Conservation (phyloP, 2,113 vertebrate genomes). For the Crotalus tigris region DNA sequence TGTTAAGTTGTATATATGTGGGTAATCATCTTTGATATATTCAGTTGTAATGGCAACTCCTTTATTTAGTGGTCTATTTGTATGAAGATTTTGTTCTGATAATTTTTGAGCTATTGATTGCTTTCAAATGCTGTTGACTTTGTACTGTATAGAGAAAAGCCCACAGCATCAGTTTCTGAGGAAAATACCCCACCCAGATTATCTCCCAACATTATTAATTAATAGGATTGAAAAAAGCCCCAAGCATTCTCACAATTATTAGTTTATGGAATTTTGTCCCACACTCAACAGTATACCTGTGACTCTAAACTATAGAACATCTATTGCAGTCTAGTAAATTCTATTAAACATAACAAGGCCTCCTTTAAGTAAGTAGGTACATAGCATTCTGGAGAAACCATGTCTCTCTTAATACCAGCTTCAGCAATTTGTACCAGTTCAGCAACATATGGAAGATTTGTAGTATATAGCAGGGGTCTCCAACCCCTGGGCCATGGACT, state of each 20-base stretch:
- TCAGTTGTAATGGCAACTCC: background rate
- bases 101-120: background rate
- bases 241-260: background rate
- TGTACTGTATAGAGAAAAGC: background rate
- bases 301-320: background rate
- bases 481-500: too few relatives aligned
- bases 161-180: background rate
- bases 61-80: background rate
- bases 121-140: background rate
- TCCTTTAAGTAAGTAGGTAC: background rate
- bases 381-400: background rate
- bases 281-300: background rate
- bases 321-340: background rate
- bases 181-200: background rate
- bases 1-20: background rate
- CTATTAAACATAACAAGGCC: background rate
- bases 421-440: background rate
- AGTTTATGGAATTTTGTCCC: background rate
- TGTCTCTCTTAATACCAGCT: background rate
- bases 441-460: background rate
- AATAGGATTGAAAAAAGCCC: background rate
- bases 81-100: background rate
- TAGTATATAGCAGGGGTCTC: background rate
- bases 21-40: background rate
- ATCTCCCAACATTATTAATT: background rate